Evolutionary conservation across 2,888 invertebrate genomes (phyloP).

Genomic region (Danaus chrysippus): DNA sequence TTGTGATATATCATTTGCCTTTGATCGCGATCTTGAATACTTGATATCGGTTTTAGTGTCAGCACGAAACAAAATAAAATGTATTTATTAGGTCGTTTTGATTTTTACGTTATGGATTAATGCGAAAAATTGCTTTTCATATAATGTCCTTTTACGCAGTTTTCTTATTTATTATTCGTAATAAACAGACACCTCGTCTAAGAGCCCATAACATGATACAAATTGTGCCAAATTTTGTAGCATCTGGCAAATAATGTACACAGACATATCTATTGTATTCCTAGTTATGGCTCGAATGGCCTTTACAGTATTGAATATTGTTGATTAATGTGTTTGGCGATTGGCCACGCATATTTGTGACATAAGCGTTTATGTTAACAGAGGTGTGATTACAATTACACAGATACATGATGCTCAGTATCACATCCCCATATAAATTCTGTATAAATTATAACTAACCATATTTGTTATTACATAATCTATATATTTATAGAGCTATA

Average conservation of each 20-base stretch:
- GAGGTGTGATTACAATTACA: too few species aligned
- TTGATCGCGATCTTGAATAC: conserved; percentile 19
- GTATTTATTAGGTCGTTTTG: neutral
- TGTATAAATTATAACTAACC: too few species aligned
- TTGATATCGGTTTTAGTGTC: conserved; percentile 3
- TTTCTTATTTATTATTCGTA: too few species aligned
- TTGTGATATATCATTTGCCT: conserved; percentile 30
- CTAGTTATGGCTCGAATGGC: conserved; percentile 35
- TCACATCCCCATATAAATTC: too few species aligned
- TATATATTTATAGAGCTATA: too few species aligned
- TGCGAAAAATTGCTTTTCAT: too few species aligned
- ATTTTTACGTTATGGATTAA: neutral
- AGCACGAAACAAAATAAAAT: neutral
- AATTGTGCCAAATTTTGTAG: conserved; percentile 30
- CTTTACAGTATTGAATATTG: conserved; percentile 34
- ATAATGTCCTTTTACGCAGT: too few species aligned
- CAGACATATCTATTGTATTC: conserved; percentile 34
- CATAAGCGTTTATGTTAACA: neutral
- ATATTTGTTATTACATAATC: too few species aligned
- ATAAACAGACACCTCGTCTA: too few species aligned
- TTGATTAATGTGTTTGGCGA: conserved; percentile 36
- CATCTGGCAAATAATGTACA: conserved; percentile 35
- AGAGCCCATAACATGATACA: conserved; percentile 7
- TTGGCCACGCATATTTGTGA: conserved; percentile 32
- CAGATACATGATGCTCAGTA: too few species aligned